A percentile compares a stretch with the other conserved stretches of the same genome.
Evolutionary conservation across 2,113 vertebrate species (phyloP).

Genomic region (Tangachromis dhanisi): DNA sequence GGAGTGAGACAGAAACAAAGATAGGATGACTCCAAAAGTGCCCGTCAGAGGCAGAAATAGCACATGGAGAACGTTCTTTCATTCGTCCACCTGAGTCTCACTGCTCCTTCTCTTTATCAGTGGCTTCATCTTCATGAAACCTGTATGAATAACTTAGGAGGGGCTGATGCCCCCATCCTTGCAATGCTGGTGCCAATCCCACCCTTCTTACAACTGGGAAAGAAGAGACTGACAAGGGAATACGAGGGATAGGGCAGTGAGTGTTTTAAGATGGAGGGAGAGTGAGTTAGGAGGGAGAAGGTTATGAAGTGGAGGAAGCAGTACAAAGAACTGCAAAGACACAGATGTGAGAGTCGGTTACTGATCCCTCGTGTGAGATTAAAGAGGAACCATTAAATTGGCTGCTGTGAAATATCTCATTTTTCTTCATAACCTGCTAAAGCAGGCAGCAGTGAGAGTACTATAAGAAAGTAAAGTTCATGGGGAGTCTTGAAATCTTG

Average conservation of each 20-base stretch:
- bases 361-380: neutral
- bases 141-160: neutral
- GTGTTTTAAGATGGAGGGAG: neutral
- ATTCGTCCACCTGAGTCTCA: neutral
- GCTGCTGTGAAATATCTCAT: neutral
- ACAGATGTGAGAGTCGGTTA: neutral
- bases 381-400: neutral
- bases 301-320: neutral
- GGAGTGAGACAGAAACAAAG: slow-evolving; percentile 13
- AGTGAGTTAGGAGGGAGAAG: neutral
- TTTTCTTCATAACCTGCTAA: neutral
- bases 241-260: neutral
- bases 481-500: neutral
- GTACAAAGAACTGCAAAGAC: neutral
- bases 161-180: slow-evolving; percentile 11
- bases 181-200: slow-evolving; percentile 30
- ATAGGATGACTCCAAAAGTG: slow-evolving; percentile 9
- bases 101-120: slow-evolving; percentile 7
- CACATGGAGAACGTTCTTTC: neutral
- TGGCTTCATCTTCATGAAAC: slow-evolving; percentile 1
- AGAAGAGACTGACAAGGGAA: slow-evolving; percentile 16
- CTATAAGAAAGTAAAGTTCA: neutral
- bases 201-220: slow-evolving; percentile 37
- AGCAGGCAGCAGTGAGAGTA: neutral
- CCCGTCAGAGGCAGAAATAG: slow-evolving; percentile 5